A percentile compares a stretch with the other conserved stretches of the same genome.
phyloP scores from a whole-genome alignment of 2,888 invertebrate species.

The Cryptus viduatorius region DNA sequence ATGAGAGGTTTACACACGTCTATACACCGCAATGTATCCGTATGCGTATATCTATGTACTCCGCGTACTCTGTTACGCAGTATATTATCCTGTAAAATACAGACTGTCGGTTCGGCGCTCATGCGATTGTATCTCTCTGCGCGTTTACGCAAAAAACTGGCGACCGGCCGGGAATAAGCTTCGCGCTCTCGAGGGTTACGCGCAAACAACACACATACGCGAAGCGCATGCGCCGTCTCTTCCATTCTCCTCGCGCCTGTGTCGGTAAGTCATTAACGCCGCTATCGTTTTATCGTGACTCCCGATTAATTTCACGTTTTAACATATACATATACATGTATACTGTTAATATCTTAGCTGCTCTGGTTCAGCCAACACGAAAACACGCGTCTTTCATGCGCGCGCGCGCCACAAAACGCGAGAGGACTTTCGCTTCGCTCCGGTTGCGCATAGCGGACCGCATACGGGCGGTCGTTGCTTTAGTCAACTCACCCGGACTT shows the following conservation, averaged over 20 bases:
- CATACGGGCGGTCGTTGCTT: conserved; percentile 29
- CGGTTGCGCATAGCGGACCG: conserved; percentile 10
- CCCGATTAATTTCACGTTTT: conserved; percentile 81
- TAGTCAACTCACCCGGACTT: conserved; percentile 37
- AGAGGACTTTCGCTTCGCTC: conserved; percentile 59
- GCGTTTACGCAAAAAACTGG: conserved; percentile 64
- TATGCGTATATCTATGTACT: conserved; percentile 24
- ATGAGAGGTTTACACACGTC: conserved; percentile 27
- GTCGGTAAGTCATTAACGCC: conserved; percentile 76
- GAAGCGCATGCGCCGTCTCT: conserved; percentile 2
- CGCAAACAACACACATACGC: background rate
- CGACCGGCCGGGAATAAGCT: conserved; percentile 55
- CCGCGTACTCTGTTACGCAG: conserved; percentile 55
- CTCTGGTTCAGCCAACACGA: conserved; percentile 25
- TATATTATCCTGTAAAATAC: conserved; percentile 57
- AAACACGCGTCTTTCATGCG: conserved; percentile 12
- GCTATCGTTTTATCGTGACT: conserved; percentile 77
- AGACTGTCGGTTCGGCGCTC: conserved; percentile 38
- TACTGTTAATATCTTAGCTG: conserved; percentile 42
- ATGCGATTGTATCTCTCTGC: conserved; percentile 61
- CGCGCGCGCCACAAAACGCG: background rate
- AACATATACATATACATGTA: conserved; percentile 66
- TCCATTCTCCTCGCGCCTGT: conserved; percentile 31
- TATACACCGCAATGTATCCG: conserved; percentile 1
- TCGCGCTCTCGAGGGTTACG: conserved; percentile 31